A percentile compares a stretch with the other conserved stretches of the same genome.
phyloP scores from a whole-genome alignment of 2,888 invertebrate species.

The Yponomeuta sedellus region DNA sequence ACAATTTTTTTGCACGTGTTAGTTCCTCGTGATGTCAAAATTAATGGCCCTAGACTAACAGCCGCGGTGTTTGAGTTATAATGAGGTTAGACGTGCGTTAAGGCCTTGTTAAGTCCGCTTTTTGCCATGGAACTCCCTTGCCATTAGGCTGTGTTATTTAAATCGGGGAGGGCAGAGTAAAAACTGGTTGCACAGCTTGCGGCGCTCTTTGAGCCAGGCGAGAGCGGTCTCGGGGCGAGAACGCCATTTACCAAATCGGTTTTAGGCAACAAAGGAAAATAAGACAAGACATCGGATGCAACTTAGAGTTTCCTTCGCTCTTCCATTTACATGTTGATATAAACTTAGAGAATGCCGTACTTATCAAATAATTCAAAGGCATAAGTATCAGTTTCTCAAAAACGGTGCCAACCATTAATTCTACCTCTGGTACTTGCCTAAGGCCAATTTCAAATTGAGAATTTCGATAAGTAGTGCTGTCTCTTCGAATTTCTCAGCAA shows the following conservation, averaged over 20 bases:
- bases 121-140: constrained; percentile 28
- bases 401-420: not conserved
- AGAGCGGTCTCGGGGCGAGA: constrained; percentile 37
- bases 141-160: constrained; percentile 46
- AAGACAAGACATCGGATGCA: not conserved
- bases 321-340: too few relatives aligned
- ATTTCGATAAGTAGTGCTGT: too few relatives aligned
- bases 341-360: too few relatives aligned
- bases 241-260: constrained; percentile 45
- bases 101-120: constrained; percentile 23
- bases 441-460: too few relatives aligned
- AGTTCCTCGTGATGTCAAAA: constrained; percentile 1
- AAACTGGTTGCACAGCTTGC: constrained; percentile 47
- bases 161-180: constrained; percentile 36
- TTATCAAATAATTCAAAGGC: not conserved
- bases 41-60: constrained; percentile 1
- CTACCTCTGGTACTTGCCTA: not conserved
- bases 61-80: not conserved
- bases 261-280: constrained; percentile 24
- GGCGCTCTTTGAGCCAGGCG: constrained; percentile 47
- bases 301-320: not conserved
- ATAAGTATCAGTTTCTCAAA: not conserved
- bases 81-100: constrained; percentile 12
- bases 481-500: too few relatives aligned
- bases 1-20: constrained; percentile 11